A percentile compares a stretch with the other conserved stretches of the same genome.
Conservation (phyloP, 2,113 vertebrate species). For the Ailuropoda melanoleuca region DNA sequence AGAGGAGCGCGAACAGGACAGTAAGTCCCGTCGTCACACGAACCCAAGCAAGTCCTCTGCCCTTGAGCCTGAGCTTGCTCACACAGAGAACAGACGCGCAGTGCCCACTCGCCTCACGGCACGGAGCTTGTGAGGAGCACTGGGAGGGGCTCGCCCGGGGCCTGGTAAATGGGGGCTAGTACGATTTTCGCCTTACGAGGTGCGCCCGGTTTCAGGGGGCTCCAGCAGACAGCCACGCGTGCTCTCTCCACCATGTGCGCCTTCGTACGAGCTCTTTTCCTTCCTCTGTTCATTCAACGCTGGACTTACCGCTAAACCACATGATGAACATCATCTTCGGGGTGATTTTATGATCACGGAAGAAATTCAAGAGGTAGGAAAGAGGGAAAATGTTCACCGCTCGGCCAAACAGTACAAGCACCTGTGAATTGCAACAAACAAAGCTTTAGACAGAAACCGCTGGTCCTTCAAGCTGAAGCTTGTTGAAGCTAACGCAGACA, state of each 20-base stretch:
- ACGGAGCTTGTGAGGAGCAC: neutral
- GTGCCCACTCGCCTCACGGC: fast-evolving
- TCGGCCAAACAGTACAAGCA: slow-evolving; percentile 95
- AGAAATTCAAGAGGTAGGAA: slow-evolving; percentile 97
- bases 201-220: too few species aligned
- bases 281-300: fast-evolving
- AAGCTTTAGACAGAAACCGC: neutral
- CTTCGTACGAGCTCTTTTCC: neutral
- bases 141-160: neutral
- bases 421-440: slow-evolving; percentile 81
- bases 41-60: neutral
- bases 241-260: fast-evolving
- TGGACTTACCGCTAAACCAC: slow-evolving; percentile 99
- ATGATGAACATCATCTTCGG: slow-evolving; percentile 99
- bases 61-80: neutral
- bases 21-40: fast-evolving
- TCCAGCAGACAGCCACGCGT: neutral
- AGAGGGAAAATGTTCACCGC: slow-evolving; percentile 98
- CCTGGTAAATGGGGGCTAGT: fast-evolving
- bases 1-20: neutral
- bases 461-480: neutral
- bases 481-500: neutral
- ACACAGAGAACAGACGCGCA: fast-evolving
- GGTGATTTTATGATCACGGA: slow-evolving; percentile 98
- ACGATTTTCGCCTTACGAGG: neutral